These are phyloP conservation scores for Drosophila ananassae DNA, from an alignment of 1,140 invertebrate species.

Conservation along the genomic window DNA sequence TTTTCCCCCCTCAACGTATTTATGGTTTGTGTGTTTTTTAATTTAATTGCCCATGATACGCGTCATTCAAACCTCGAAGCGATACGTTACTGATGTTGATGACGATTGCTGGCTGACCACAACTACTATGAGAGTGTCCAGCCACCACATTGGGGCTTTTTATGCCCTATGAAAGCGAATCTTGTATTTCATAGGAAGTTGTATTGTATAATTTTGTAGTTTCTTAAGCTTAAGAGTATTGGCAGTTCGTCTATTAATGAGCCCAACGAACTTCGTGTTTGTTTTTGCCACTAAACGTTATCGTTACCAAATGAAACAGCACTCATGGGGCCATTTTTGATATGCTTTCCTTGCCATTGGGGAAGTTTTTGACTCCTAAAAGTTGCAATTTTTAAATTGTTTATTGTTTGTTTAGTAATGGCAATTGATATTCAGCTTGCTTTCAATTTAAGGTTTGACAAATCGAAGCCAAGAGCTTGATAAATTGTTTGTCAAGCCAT, in stretches of 20 bases:
- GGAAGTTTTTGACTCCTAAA: background rate
- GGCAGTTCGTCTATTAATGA: background rate
- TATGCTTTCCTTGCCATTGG: slow-evolving; percentile 47
- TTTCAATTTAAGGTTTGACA: slow-evolving; percentile 34
- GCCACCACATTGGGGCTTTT: slow-evolving; percentile 24
- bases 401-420: slow-evolving; percentile 3
- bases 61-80: slow-evolving; percentile 73
- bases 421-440: slow-evolving; percentile 23
- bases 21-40: slow-evolving; percentile 65
- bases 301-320: slow-evolving; percentile 14
- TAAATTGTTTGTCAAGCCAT: slow-evolving; percentile 44
- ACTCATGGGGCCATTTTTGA: slow-evolving; percentile 45
- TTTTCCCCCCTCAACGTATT: slow-evolving; percentile 37
- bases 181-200: too few species aligned
- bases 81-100: slow-evolving; percentile 67
- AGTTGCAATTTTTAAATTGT: slow-evolving; percentile 5
- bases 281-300: slow-evolving; percentile 27
- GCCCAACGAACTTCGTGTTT: too few species aligned
- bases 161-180: slow-evolving; percentile 1
- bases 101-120: slow-evolving; percentile 44
- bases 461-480: slow-evolving; percentile 30
- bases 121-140: slow-evolving; percentile 29
- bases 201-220: too few species aligned
- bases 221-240: slow-evolving; percentile 3
- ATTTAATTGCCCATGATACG: slow-evolving; percentile 82